Base-by-base conservation (phyloP, 1,140 invertebrate genomes). In the Helicoverpa zea region DNA sequence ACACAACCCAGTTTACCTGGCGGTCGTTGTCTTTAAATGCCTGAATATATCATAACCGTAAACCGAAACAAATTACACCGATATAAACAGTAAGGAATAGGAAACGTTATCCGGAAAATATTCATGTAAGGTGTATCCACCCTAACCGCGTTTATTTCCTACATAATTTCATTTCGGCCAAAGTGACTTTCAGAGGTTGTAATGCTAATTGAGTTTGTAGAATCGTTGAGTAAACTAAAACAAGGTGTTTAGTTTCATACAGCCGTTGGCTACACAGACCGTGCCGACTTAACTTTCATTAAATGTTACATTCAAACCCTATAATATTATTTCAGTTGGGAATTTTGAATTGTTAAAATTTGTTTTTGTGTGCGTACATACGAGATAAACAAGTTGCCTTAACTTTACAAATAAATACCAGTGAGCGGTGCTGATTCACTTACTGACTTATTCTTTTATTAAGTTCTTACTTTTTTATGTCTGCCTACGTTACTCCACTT, bases 151-250 rank as follows among this genome's bases (percentile, higher is more conserved):
- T 79, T 68, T 79, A 79, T 68, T 79, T 68, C 51, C 81, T 82
- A 83, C 79, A 83, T 83, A 82, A 83, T 83, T 79, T 80, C 76
- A 79, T 85, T 88, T 81, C 80, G 59, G 75, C 83, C 52, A 82
- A 86, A 86, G 79, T 87, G 80, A 83, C 83, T 87, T 90, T 89
- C 80, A 84, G 84, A 83, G 84, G 83, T 89, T 87, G 85, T 88
- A 88, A 86, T 86, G 84, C 85, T 91, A 91, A 91, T 91, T 90
- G 84, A 91, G 86, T 91, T 91, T 87, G 86, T 74, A 87, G 81
- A 92, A 89, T 89, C 86, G 86, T 85, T 84, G 86, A 87, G 86
- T 83, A 88, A 91, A 90, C 84, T 87, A 80, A 87, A 86, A 87
- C 87, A 89, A 90, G 86, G 86, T 88, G 87, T 87, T 89, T 90